Evolutionary conservation across 2,113 vertebrate genomes (phyloP).

Genomic region (Eira barbara): DNA sequence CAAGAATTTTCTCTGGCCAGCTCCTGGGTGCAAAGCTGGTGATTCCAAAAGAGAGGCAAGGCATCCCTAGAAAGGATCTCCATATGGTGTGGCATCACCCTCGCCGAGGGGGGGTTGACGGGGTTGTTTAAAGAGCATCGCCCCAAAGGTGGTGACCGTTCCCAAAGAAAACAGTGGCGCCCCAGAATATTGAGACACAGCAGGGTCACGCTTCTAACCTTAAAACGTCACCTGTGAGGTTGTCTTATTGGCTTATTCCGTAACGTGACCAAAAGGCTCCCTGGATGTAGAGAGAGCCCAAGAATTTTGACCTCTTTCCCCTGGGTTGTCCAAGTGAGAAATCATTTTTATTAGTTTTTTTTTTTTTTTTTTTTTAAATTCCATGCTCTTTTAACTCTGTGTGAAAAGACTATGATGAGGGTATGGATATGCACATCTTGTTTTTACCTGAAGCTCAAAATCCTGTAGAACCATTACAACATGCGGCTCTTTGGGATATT

Average conservation of each 20-base stretch:
- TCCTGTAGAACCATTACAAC: neutral
- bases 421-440: neutral
- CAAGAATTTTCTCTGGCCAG: constrained; percentile 66
- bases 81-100: neutral
- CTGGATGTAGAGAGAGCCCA: neutral
- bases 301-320: neutral
- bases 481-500: neutral
- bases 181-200: neutral
- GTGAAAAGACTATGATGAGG: neutral
- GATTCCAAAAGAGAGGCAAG: constrained; percentile 51
- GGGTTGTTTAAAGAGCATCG: neutral
- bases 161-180: neutral
- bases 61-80: constrained; percentile 10
- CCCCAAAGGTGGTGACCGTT: neutral
- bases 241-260: neutral
- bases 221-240: neutral
- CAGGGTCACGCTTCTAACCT: neutral
- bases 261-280: neutral
- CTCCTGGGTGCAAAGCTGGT: constrained; percentile 63
- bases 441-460: neutral
- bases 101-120: neutral
- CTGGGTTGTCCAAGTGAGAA: neutral
- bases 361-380: neutral
- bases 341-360: neutral
- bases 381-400: neutral